Conservation (phyloP, 1,140 invertebrate genomes). For the Alviniconcha marisindica region DNA sequence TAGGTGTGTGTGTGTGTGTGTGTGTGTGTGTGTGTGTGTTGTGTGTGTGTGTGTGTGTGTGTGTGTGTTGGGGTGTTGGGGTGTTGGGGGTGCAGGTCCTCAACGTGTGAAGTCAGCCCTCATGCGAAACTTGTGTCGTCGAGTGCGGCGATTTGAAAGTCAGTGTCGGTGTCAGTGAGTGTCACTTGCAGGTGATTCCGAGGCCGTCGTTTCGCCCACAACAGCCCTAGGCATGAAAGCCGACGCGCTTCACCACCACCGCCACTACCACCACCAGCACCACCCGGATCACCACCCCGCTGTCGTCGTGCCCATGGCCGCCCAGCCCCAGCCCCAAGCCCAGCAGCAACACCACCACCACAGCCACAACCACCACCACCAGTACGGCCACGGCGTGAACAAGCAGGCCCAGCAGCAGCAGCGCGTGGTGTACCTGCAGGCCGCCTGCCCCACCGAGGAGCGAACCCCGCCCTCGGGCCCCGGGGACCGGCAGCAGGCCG, state of each 20-base stretch:
- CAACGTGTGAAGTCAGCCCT: background rate
- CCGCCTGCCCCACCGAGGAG: slow-evolving; percentile 32
- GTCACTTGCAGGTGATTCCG: too few relatives aligned
- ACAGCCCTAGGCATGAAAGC: slow-evolving; percentile 33
- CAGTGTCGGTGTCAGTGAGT: too few relatives aligned
- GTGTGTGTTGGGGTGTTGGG: background rate
- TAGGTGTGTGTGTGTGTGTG: too few relatives aligned
- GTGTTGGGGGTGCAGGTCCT: background rate
- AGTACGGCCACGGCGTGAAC: too few relatives aligned
- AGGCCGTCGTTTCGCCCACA: too few relatives aligned
- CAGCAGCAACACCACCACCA: background rate
- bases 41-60: background rate
- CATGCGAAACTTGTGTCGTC: too few relatives aligned
- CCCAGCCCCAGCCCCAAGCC: too few relatives aligned
- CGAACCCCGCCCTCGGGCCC: background rate
- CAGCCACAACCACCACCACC: background rate
- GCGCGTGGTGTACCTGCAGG: slow-evolving; percentile 26
- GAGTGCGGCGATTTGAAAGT: too few relatives aligned
- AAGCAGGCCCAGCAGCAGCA: background rate
- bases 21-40: too few relatives aligned
- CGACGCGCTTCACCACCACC: slow-evolving; percentile 28
- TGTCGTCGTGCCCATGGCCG: background rate
- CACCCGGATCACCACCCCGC: background rate
- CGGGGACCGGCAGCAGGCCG: background rate
- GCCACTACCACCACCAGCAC: background rate